Percentiles rank a stretch among this genome's conserved stretches.
These are phyloP conservation scores for Leptobrachium ailaonicum DNA, from an alignment of 2,113 vertebrate species.

Conservation along the genomic window DNA sequence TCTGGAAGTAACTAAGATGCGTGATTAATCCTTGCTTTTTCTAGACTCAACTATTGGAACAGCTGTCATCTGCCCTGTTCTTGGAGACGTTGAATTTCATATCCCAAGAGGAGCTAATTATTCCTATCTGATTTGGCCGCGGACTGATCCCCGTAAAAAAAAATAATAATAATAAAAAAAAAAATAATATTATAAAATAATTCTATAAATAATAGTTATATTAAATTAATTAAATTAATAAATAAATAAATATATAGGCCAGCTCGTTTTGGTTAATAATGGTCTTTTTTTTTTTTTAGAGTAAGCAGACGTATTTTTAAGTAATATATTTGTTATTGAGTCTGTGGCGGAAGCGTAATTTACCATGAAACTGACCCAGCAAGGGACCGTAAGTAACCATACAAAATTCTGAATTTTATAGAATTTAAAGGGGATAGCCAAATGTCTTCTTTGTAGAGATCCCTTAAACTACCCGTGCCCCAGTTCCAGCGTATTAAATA, in stretches of 20 bases:
- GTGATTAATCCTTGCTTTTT: conserved; percentile 66
- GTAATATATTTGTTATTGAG: conserved; percentile 68
- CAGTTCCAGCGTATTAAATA: conserved; percentile 37
- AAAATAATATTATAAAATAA: too few species aligned
- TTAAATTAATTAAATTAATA: too few species aligned
- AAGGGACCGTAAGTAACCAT: conserved; percentile 55
- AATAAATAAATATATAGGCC: conserved; percentile 53
- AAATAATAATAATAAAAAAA: conserved; percentile 14
- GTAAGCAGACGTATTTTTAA: conserved; percentile 69
- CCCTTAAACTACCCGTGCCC: conserved; percentile 34
- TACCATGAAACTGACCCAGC: conserved; percentile 64
- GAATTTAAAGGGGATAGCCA: conserved; percentile 22
- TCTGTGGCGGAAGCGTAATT: conserved; percentile 63
- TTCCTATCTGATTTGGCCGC: conserved; percentile 89
- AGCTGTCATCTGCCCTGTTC: conserved; percentile 77
- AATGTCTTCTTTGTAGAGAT: conserved; percentile 37
- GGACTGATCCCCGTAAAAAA: conserved; percentile 84
- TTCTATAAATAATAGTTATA: too few species aligned
- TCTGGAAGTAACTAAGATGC: conserved; percentile 64
- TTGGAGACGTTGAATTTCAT: conserved; percentile 81
- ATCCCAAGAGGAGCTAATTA: conserved; percentile 86
- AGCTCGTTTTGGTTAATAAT: conserved; percentile 70
- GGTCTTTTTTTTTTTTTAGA: conserved; percentile 75
- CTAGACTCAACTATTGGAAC: conserved; percentile 69
- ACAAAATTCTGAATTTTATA: conserved; percentile 41